Evolutionary conservation across 2,113 vertebrate genomes (phyloP), one percentile per base, ranked within the genome.

Genomic region (Polypterus bichir): DNA sequence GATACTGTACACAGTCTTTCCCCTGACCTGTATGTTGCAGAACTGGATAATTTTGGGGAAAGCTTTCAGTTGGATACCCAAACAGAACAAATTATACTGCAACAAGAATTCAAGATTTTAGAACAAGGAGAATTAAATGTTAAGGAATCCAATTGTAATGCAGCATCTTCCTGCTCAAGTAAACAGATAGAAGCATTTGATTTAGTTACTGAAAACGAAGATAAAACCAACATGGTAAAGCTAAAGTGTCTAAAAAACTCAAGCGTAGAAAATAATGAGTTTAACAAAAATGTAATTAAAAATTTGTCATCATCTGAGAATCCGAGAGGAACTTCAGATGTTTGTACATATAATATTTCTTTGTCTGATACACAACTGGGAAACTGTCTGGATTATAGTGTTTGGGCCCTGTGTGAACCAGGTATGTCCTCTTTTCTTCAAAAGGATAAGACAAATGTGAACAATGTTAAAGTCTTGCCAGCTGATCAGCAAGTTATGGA

Each of bases 31-130:
- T 83, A 81, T 47, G 64, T 66, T 44, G 66, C 54, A 47, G 69
- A 68, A 2, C 71, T 69, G 65, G 77, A 77, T 68, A 84, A 82
- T 60, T 96, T 96, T 73, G 88, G 90, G 61, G 89, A 95, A 62
- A 97, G 92, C 73, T 92, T 99, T 65, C 88, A 87, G 73, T 70
- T 97, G 66, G 93, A 97, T 78, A 92, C 91, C 66, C 93, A 94
- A 69, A 94, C 89, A 4, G 92, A 97, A 62, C 86, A 80, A 76
- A 82, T 97, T 60, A 83, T 97, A 62, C 80, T 86, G 65, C 89
- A 92, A 56, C 76, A 80, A 46, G 64, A 59, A 53, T 7, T 54
- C 9, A 9, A 51, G 6, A 9, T 51, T 7, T 51, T 51, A 9
- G 6, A n/a, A 11, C 44, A 53, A 55, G 11, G 9, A 53, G 47